Evolutionary conservation across 1,140 invertebrate genomes (phyloP).

Genomic region (Nephila pilipes): DNA sequence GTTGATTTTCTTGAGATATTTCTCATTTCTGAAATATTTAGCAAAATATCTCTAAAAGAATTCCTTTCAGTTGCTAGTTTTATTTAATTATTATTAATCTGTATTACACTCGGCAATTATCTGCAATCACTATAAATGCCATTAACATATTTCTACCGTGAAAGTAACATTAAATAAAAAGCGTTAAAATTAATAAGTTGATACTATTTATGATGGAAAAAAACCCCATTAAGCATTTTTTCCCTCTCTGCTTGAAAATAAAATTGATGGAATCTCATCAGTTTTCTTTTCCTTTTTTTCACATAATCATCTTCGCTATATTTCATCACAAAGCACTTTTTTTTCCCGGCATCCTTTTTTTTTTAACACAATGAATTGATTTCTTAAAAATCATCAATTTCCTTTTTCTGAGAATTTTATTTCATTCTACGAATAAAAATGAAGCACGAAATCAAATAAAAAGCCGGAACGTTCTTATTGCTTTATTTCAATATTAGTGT

Average conservation of each 20-base stretch:
- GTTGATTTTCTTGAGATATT: too few relatives aligned
- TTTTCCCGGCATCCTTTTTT: neutral
- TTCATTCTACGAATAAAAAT: neutral
- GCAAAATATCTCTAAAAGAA: too few relatives aligned
- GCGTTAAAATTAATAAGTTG: neutral
- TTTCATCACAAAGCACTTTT: neutral
- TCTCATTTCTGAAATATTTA: too few relatives aligned
- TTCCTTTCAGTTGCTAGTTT: too few relatives aligned
- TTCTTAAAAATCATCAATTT: neutral
- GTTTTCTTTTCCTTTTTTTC: neutral
- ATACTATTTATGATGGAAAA: neutral
- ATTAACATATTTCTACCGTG: too few relatives aligned
- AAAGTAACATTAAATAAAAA: neutral
- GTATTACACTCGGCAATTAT: too few relatives aligned
- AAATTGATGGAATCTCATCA: neutral
- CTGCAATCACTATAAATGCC: too few relatives aligned
- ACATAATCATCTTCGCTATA: neutral
- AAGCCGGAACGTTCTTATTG: neutral
- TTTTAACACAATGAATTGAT: neutral
- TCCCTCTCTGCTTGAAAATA: neutral
- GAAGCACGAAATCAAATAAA: neutral
- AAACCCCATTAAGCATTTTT: neutral
- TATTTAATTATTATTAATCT: too few relatives aligned
- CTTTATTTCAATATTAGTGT: neutral
- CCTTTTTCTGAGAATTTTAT: neutral